phyloP scores from a whole-genome alignment of 2,888 invertebrate species.

The Drymonia ruficornis region DNA sequence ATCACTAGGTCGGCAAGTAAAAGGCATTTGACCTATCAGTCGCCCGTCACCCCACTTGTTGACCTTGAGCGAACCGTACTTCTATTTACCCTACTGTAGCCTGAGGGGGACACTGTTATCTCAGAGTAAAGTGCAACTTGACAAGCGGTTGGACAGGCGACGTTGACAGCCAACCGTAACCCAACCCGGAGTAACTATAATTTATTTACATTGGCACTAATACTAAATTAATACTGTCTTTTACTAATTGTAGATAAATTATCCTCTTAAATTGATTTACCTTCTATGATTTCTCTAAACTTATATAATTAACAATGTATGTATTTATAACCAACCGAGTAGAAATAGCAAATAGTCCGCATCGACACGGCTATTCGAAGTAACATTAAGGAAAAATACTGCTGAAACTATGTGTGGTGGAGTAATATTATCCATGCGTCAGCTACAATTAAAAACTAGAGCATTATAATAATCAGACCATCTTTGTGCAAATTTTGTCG shows the following conservation, averaged over 20 bases:
- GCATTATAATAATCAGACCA: too few relatives aligned
- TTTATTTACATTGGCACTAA: too few relatives aligned
- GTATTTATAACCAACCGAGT: not conserved
- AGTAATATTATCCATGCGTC: not conserved
- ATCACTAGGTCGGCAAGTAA: conserved; percentile 2
- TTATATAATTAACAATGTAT: too few relatives aligned
- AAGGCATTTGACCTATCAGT: conserved; percentile 23
- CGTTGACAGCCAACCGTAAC: not conserved
- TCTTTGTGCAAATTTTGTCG: too few relatives aligned
- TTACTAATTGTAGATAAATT: not conserved
- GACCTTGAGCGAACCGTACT: conserved; percentile 22
- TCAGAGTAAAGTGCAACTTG: conserved; percentile 13
- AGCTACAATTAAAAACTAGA: not conserved
- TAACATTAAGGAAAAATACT: not conserved
- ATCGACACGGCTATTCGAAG: not conserved
- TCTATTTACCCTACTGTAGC: conserved; percentile 17
- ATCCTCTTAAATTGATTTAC: too few relatives aligned
- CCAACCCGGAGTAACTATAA: not conserved
- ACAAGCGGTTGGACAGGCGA: conserved; percentile 6
- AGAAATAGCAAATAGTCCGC: not conserved
- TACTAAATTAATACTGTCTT: too few relatives aligned
- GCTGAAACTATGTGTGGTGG: not conserved
- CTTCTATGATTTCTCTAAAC: too few relatives aligned
- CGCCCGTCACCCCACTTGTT: conserved; percentile 21
- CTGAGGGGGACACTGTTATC: conserved; percentile 9